Base-by-base conservation (phyloP, 2,113 vertebrate genomes). In the Ctenomys sociabilis region DNA sequence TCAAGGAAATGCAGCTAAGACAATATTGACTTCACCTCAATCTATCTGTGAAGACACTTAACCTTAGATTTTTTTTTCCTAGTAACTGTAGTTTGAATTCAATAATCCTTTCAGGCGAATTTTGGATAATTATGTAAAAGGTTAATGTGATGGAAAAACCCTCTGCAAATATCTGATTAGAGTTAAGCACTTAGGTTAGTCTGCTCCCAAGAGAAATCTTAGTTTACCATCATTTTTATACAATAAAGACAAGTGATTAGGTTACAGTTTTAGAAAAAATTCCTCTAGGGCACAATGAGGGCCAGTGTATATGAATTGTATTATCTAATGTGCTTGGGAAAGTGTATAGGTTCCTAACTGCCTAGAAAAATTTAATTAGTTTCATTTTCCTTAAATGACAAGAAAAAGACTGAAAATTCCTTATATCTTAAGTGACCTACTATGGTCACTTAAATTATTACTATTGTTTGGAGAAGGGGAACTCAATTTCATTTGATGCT, bases 41-140 rank as follows among this genome's bases (percentile, higher is more conserved):
- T 63, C 26, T 90, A 80, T 90, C 54, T 6, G 5, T 45, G n/a
- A 94, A 82, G 64, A 88, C 83, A 35, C 9, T 85, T 96, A 88
- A 81, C 70, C 57, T 72, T 85, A 66, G 40, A 37, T 88, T 95
- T 88, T 57, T 95, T 88, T 57, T 57, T 96, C 72, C 84, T 28
- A 94, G 73, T 32, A 92, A 61, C 19, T 89, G 11, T 37, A 28
- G 21, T 54, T 86, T 89, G 59, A 91, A 91, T 82, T 89, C 28
- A 93, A 57, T 84, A 93, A 86, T 83, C 19, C 16, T 64, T 66
- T 91, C 43, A 83, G 61, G 10, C 14, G 1, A 64, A 52, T 83
- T 89, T 72, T 89, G 68, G 26, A 3, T 66, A 89, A 88, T 96
- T 91, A 95, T 59, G 40, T 49, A 70, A 92, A 80, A 92, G 75